phyloP scores from a whole-genome alignment of 2,113 vertebrate genomes.

The Steatornis caripensis region DNA sequence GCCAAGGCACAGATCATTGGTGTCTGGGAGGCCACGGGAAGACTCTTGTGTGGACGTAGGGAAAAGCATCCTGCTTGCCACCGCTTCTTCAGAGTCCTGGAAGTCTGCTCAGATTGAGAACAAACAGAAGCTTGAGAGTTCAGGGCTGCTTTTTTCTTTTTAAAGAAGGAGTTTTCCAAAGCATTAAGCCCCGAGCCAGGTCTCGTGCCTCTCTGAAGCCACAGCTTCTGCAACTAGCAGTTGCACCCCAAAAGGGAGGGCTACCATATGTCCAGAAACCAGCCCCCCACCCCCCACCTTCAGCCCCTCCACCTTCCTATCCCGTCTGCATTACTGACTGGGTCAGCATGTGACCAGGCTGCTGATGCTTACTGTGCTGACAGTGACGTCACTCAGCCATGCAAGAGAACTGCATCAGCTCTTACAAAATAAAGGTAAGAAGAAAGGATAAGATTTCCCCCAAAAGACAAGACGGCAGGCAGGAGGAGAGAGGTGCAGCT shows the following conservation, averaged over 20 bases:
- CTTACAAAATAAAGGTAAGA: slow-evolving; percentile 70
- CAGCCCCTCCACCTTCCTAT: slow-evolving; percentile 72
- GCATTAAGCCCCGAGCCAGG: slow-evolving; percentile 17
- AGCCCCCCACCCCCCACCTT: slow-evolving; percentile 50
- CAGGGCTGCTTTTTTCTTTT: slow-evolving; percentile 40
- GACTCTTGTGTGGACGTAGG: slow-evolving; percentile 87
- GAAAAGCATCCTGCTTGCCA: slow-evolving; percentile 95
- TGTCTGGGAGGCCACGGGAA: slow-evolving; percentile 84
- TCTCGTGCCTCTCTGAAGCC: not conserved
- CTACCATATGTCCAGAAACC: slow-evolving; percentile 79
- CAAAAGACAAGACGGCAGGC: slow-evolving; percentile 34
- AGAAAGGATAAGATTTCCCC: slow-evolving; percentile 61
- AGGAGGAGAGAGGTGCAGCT: slow-evolving; percentile 33
- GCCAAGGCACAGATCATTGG: slow-evolving; percentile 93
- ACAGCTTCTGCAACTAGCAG: slow-evolving; percentile 53
- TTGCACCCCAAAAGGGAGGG: slow-evolving; percentile 53
- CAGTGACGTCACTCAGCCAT: slow-evolving; percentile 92
- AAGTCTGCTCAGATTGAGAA: slow-evolving; percentile 77
- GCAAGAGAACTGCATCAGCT: slow-evolving; percentile 78
- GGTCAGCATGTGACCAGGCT: slow-evolving; percentile 97
- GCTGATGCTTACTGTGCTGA: slow-evolving; percentile 94
- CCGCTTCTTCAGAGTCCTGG: slow-evolving; percentile 86
- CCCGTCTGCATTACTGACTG: slow-evolving; percentile 92
- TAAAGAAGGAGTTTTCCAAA: slow-evolving; percentile 55
- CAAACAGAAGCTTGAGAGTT: slow-evolving; percentile 66